Base-by-base conservation (phyloP, 2,888 invertebrate species). In the Lordiphosa fenestrarum region DNA sequence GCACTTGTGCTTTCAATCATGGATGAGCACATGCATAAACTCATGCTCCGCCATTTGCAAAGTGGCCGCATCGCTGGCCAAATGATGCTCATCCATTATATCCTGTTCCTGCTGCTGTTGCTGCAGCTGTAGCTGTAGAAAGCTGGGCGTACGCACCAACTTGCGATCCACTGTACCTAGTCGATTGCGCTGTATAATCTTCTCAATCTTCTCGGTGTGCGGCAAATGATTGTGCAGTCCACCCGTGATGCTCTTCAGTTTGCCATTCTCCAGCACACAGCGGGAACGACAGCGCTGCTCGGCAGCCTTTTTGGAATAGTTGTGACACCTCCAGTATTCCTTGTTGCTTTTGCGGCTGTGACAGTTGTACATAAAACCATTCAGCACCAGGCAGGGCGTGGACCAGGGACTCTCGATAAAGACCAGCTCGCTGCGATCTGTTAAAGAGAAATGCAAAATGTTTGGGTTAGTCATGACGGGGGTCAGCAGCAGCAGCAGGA, bases 341-440 rank as follows among this genome's bases (percentile, higher is more conserved):
- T 89, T 89, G 63, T 87, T 88, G 53, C 86, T 88, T 53, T 89
- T 89, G n/a, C 87, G 85, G 60, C 90, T 90, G 63, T 90, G 90
- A 25, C 90, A 87, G 64, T 90, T 90, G 68, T 89, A 90, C 84
- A 90, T 86, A 59, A 71, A 90, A 50, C 85, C 85, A 66, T 90
- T 84, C 2, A 89, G 69, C 42, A 90, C 86, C 25, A 90, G 78
- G 41, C 90, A 90, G 2, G 90, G 89, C 33, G 90, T 90, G 36
- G 89, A 85, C 90, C 90, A 90, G 7, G 90, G 90, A 52, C 87
- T 89, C 75, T 89, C 88, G 39, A 90, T 88, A 71, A 89, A 90
- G 38, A 84, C 72, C 46, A 90, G 74, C 41, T 85, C 71, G 53
- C 71, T 54, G 62, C 19, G 48, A 50, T 62, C 84, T 85, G 64